A percentile compares a stretch with the other conserved stretches of the same genome.
Conservation (phyloP, 2,797 vertebrate species). For the Hybognathus amarus region DNA sequence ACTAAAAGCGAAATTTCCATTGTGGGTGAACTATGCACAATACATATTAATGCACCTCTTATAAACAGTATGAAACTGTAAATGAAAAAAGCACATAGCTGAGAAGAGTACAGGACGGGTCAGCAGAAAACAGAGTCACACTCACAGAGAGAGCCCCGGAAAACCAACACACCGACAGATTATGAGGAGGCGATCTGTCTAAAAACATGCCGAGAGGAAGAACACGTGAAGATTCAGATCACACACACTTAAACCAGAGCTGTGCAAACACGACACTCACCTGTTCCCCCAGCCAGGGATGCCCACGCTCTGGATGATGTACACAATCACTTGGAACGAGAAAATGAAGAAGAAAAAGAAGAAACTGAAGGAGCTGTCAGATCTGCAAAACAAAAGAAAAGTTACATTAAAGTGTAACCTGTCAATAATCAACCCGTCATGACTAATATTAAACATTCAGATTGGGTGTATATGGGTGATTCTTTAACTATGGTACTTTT, state of each 20-base stretch:
- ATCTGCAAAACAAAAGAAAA: conserved; percentile 71
- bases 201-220: conserved; percentile 62
- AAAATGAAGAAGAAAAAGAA: conserved; percentile 98
- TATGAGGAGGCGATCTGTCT: conserved; percentile 69
- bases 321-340: conserved; percentile 91
- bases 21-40: no score
- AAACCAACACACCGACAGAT: conserved; percentile 60
- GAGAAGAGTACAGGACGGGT: background rate
- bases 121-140: conserved; percentile 47
- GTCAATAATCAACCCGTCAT: no score
- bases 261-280: conserved; percentile 72
- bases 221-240: conserved; percentile 9
- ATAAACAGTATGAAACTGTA: background rate
- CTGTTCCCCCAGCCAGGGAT: conserved; percentile 93
- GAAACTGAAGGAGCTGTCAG: conserved; percentile 98
- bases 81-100: background rate
- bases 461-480: no score
- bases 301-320: conserved; percentile 91
- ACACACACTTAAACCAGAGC: background rate
- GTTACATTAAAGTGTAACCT: no score
- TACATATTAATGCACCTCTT: no score
- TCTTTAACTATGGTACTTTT: no score
- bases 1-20: no score
- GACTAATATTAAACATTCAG: no score
- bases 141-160: conserved; percentile 67